These are phyloP conservation scores for Euschistus heros DNA, from an alignment of 1,140 invertebrate genomes.

Conservation along the genomic window DNA sequence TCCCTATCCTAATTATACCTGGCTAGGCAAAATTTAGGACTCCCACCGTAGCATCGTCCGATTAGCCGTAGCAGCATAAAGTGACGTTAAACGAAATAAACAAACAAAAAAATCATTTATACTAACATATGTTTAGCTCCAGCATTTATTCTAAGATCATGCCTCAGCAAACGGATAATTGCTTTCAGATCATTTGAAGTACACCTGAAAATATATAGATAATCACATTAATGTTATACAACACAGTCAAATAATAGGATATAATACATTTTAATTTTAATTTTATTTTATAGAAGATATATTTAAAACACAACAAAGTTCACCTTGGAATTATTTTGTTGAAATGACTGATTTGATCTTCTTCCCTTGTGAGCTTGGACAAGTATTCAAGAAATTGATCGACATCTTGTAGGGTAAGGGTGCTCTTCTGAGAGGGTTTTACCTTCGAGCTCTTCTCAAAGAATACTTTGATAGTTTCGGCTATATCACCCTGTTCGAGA, in stretches of 20 bases:
- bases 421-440: conserved; percentile 53
- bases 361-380: conserved; percentile 68
- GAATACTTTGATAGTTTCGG: conserved; percentile 73
- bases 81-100: too few species aligned
- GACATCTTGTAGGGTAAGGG: conserved; percentile 62
- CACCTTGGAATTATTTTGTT: conserved; percentile 54
- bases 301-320: neutral
- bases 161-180: conserved; percentile 77
- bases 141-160: conserved; percentile 82
- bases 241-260: too few species aligned
- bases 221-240: too few species aligned
- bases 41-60: too few species aligned
- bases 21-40: too few species aligned
- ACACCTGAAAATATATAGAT: conserved; percentile 53
- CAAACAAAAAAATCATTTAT: too few species aligned
- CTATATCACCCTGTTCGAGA: conserved; percentile 79
- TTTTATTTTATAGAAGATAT: neutral
- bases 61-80: too few species aligned
- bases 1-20: too few species aligned
- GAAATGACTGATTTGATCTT: conserved; percentile 71
- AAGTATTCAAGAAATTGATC: conserved; percentile 63
- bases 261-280: conserved; percentile 3
- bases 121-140: conserved; percentile 79
- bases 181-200: conserved; percentile 77
- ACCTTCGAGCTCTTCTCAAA: conserved; percentile 54